These are phyloP conservation scores for Heterotis niloticus DNA, from an alignment of 2,113 vertebrate species.

Conservation along the genomic window DNA sequence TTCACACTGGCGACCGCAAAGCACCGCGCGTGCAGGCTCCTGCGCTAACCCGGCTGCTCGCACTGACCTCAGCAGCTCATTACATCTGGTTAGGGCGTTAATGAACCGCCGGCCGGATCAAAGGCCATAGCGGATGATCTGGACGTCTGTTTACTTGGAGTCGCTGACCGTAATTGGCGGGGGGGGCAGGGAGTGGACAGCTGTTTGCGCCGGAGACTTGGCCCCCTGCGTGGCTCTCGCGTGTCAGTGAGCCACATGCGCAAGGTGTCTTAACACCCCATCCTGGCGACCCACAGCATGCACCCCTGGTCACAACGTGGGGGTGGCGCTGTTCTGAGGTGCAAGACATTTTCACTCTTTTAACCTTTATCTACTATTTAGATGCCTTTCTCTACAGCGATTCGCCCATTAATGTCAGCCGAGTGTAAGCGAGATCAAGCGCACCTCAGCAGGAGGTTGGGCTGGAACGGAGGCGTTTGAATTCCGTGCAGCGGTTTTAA, in stretches of 20 bases:
- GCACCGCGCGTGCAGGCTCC: neutral
- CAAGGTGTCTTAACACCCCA: neutral
- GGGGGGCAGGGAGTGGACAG: neutral
- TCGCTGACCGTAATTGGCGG: constrained; percentile 13
- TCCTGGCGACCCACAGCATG: no score
- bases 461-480: no score
- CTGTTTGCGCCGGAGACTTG: neutral
- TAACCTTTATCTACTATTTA: no score
- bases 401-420: no score
- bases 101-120: constrained; percentile 27
- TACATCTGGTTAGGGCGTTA: constrained; percentile 27
- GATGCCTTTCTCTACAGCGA: no score
- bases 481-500: no score
- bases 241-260: neutral
- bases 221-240: neutral
- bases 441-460: no score
- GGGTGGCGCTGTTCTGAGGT: no score
- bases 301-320: no score
- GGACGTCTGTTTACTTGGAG: constrained; percentile 12
- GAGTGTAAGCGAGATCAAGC: no score
- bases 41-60: constrained; percentile 11
- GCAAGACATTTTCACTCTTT: no score
- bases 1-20: neutral
- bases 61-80: constrained; percentile 29
- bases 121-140: constrained; percentile 11